phyloP scores from a whole-genome alignment of 2,113 vertebrate genomes.

The Eonycteris spelaea region DNA sequence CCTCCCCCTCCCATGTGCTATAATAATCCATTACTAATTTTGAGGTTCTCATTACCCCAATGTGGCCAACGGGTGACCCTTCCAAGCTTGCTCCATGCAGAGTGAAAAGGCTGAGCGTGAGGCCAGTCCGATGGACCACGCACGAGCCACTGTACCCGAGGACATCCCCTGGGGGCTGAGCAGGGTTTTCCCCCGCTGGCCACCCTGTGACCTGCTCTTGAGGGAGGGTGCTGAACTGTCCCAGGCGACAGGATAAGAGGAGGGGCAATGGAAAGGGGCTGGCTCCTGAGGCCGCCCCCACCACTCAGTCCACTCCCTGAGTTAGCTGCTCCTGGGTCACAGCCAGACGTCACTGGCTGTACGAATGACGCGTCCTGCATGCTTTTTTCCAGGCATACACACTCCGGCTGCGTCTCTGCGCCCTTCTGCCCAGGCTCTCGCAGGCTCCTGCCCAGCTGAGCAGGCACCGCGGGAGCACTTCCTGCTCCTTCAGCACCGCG shows the following conservation, averaged over 20 bases:
- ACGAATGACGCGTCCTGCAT: fast-evolving
- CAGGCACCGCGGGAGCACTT: too few species aligned
- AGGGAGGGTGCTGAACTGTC: neutral
- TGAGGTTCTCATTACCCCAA: neutral
- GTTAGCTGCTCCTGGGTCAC: slow-evolving; percentile 42
- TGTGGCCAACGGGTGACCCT: too few species aligned
- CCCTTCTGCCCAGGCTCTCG: too few species aligned
- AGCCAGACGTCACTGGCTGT: neutral
- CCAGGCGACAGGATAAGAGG: neutral
- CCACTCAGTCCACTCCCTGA: slow-evolving; percentile 76
- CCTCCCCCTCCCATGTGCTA: neutral
- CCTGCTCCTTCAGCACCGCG: too few species aligned
- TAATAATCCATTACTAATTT: neutral
- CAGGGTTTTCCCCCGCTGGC: neutral
- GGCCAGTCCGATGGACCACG: neutral
- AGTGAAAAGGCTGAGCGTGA: neutral
- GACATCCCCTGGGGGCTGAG: neutral
- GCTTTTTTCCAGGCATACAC: too few species aligned
- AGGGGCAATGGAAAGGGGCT: too few species aligned
- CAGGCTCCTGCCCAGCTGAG: too few species aligned
- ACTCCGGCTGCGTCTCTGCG: too few species aligned
- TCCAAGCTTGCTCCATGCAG: neutral
- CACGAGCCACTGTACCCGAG: neutral
- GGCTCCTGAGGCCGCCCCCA: neutral
- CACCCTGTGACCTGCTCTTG: neutral